These are phyloP conservation scores for Euura lappo DNA, from an alignment of 1,140 invertebrate species.

Conservation along the genomic window DNA sequence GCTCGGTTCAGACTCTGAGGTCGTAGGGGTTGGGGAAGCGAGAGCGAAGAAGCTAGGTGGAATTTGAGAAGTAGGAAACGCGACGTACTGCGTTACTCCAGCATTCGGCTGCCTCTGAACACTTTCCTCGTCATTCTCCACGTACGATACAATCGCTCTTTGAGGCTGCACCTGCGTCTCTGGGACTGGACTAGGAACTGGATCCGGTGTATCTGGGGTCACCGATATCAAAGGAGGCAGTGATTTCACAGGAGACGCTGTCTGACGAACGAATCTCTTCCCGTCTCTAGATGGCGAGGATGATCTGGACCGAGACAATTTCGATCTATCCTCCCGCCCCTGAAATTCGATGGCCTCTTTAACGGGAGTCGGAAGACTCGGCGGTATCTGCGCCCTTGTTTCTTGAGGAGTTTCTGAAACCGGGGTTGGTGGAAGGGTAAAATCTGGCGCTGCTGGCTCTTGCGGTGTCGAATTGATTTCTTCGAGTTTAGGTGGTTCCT, in stretches of 20 bases:
- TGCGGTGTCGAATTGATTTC: not conserved
- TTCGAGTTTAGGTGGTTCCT: not conserved
- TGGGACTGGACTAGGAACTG: slow-evolving; percentile 13
- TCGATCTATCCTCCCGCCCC: slow-evolving; percentile 13
- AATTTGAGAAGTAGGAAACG: slow-evolving; percentile 45
- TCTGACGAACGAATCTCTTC: slow-evolving; percentile 37
- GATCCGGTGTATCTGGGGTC: slow-evolving; percentile 45
- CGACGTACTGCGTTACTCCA: slow-evolving; percentile 37
- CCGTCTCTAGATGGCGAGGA: slow-evolving; percentile 32
- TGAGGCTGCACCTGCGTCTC: slow-evolving; percentile 37
- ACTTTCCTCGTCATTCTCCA: slow-evolving; percentile 21
- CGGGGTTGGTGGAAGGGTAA: not conserved
- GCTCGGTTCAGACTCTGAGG: slow-evolving; percentile 36
- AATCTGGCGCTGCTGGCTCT: not conserved
- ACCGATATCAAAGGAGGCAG: slow-evolving; percentile 57
- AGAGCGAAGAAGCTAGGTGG: slow-evolving; percentile 43
- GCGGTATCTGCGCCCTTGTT: slow-evolving; percentile 8
- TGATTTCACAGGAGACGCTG: slow-evolving; percentile 53
- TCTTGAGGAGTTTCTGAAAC: slow-evolving; percentile 18
- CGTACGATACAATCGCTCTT: slow-evolving; percentile 49
- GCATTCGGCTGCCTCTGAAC: slow-evolving; percentile 34
- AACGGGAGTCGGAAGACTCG: not conserved
- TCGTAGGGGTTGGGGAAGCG: slow-evolving; percentile 20
- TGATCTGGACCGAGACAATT: slow-evolving; percentile 36
- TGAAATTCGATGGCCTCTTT: not conserved